Percentiles rank a stretch among this genome's conserved stretches.
These are phyloP conservation scores for Parnassius apollo DNA, from an alignment of 2,888 invertebrate genomes.

Conservation along the genomic window DNA sequence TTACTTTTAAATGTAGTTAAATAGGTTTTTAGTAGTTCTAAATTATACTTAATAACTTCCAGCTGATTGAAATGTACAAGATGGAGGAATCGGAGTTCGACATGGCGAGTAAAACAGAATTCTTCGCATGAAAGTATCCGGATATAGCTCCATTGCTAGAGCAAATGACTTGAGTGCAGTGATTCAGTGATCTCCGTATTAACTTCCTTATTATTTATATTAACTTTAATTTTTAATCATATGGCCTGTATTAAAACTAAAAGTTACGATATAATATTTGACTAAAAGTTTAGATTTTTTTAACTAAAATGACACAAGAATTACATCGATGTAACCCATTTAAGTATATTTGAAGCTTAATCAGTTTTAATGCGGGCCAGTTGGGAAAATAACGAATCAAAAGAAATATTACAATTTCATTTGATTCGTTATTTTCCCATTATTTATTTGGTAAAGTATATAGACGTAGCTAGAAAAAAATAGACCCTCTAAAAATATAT, in stretches of 20 bases:
- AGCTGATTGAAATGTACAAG: slow-evolving; percentile 96
- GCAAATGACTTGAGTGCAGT: slow-evolving; percentile 48
- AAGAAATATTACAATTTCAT: no score
- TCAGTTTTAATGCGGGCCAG: slow-evolving; percentile 1
- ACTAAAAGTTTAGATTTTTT: background rate
- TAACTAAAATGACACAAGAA: no score
- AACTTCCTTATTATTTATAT: background rate
- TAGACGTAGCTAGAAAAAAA: no score
- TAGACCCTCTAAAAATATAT: no score
- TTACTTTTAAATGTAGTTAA: no score
- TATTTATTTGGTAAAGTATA: no score
- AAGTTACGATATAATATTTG: background rate
- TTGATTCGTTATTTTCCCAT: no score
- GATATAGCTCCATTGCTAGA: slow-evolving; percentile 69
- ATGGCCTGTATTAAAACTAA: background rate
- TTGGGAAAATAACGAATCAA: background rate
- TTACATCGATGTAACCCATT: no score
- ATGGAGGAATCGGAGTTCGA: slow-evolving; percentile 95
- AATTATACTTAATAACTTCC: slow-evolving; percentile 30
- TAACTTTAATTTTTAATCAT: background rate
- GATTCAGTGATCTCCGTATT: slow-evolving; percentile 4
- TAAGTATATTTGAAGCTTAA: no score
- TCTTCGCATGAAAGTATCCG: slow-evolving; percentile 89
- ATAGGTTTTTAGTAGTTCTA: no score
- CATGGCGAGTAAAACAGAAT: slow-evolving; percentile 92